A percentile compares a stretch with the other conserved stretches of the same genome.
Conservation (phyloP, 2,113 vertebrate species). For the Anser brachyrhynchus region DNA sequence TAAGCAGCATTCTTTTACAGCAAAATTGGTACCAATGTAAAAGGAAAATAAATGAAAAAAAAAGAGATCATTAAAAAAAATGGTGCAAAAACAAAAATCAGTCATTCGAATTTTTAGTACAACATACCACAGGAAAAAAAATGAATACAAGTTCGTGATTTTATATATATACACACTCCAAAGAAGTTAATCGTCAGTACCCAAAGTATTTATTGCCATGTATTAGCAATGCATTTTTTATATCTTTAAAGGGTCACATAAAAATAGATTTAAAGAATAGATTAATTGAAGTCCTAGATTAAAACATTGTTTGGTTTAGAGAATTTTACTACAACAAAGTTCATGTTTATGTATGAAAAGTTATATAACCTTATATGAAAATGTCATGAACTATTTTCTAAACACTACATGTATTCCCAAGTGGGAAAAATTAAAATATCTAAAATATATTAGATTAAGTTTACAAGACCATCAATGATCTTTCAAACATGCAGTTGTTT, state of each 20-base stretch:
- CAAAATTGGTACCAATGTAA: constrained; percentile 85
- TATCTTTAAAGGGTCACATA: constrained; percentile 88
- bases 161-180: constrained; percentile 86
- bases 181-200: constrained; percentile 88
- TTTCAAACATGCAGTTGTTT: constrained; percentile 92
- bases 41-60: constrained; percentile 66
- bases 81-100: constrained; percentile 66
- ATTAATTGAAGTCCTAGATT: constrained; percentile 86
- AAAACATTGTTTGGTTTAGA: constrained; percentile 83
- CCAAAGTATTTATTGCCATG: constrained; percentile 88
- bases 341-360: constrained; percentile 88
- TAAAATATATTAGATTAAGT: constrained; percentile 88
- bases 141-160: constrained; percentile 86
- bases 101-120: constrained; percentile 81
- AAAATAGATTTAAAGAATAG: constrained; percentile 89
- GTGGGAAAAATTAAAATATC: constrained; percentile 86
- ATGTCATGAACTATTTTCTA: constrained; percentile 81
- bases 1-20: constrained; percentile 86
- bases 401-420: constrained; percentile 82
- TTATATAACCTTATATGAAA: constrained; percentile 87
- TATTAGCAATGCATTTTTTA: constrained; percentile 85
- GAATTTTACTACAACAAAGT: constrained; percentile 83
- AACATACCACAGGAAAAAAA: constrained; percentile 85
- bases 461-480: constrained; percentile 83
- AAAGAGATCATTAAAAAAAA: constrained; percentile 72